Evolutionary conservation across 1,140 invertebrate species (phyloP), one percentile per base, ranked within the genome.

Genomic region (Ips typographus): DNA sequence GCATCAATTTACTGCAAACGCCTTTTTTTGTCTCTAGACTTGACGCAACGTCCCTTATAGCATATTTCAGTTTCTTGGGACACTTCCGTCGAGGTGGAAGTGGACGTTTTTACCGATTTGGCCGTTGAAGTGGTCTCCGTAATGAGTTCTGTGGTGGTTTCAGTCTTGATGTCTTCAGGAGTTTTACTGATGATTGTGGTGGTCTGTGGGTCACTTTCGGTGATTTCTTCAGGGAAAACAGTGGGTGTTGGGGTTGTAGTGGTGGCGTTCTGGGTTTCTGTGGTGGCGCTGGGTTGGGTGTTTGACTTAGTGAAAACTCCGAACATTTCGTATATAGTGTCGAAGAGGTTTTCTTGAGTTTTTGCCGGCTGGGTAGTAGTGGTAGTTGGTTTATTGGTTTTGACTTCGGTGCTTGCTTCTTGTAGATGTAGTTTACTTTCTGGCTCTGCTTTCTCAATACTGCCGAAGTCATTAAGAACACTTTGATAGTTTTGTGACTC

Each of bases 11-110:
- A 22, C 22, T 22, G 22, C 22, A 22, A 22, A 22, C 22, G 22
- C 53, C 8, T 59, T 64, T 72, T 62, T 61, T 75, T 52, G 38
- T 80, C 77, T 72, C 82, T 88, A 4, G 90, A 90, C 82, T 92
- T 92, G 60, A 93, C 87, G 78, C 92, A 94, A 73, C 89, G 88
- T 36, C 92, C 92, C 75, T 90, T 87, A 77, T 90, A 94, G 75
- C 92, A 94, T 56, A 94, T 94, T 82, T 94, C 92, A 36, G 91
- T 93, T 85, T 93, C 91, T 70, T 92, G 89, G 4, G 91, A 92
- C 42, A 93, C 85, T 81, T 91, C 90, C 0, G 90, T 91, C 1
- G 91, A 91, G 57, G 90, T 91, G 1, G 91, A 91, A 55, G 90
- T 91, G 1, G 91, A 91, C 81, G 84, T 72, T 55, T 76, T 71